Evolutionary conservation across 2,113 vertebrate genomes (phyloP).

Genomic region (pig (Sus scrofa)): DNA sequence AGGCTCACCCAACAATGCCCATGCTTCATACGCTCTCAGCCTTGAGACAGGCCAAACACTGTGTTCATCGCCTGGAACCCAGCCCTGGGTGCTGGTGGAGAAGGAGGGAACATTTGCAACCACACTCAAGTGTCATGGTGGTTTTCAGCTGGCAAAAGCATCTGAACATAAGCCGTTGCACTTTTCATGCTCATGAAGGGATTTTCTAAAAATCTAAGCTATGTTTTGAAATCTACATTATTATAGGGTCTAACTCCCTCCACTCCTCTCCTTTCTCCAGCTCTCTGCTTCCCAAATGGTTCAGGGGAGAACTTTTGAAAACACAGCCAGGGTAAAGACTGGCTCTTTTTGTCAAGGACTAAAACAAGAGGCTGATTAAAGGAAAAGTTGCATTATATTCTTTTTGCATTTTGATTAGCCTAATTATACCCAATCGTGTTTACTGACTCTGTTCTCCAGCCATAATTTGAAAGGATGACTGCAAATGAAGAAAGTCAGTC

Average conservation of each 20-base stretch:
- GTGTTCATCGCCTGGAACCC: constrained; percentile 61
- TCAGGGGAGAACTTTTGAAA: constrained; percentile 70
- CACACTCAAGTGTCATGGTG: constrained; percentile 27
- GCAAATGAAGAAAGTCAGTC: background rate
- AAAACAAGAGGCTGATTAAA: constrained; percentile 70
- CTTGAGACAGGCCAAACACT: constrained; percentile 57
- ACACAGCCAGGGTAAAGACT: constrained; percentile 41
- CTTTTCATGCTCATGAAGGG: constrained; percentile 57
- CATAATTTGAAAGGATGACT: constrained; percentile 51
- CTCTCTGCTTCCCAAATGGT: constrained; percentile 59
- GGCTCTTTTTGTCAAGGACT: constrained; percentile 48
- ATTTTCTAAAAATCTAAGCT: constrained; percentile 78
- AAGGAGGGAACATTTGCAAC: constrained; percentile 59
- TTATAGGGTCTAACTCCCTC: constrained; percentile 54
- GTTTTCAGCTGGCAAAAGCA: constrained; percentile 56
- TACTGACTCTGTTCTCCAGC: background rate
- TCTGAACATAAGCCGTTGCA: constrained; percentile 46
- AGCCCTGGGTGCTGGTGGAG: constrained; percentile 48
- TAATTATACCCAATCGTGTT: constrained; percentile 37
- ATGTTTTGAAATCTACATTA: constrained; percentile 71
- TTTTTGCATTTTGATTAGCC: constrained; percentile 61
- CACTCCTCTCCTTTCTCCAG: constrained; percentile 57
- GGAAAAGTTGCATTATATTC: constrained; percentile 67
- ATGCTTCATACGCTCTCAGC: constrained; percentile 67
- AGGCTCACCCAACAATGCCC: constrained; percentile 70